These are phyloP conservation scores for Albula glossodonta DNA, from an alignment of 2,113 vertebrate genomes.

Conservation along the genomic window DNA sequence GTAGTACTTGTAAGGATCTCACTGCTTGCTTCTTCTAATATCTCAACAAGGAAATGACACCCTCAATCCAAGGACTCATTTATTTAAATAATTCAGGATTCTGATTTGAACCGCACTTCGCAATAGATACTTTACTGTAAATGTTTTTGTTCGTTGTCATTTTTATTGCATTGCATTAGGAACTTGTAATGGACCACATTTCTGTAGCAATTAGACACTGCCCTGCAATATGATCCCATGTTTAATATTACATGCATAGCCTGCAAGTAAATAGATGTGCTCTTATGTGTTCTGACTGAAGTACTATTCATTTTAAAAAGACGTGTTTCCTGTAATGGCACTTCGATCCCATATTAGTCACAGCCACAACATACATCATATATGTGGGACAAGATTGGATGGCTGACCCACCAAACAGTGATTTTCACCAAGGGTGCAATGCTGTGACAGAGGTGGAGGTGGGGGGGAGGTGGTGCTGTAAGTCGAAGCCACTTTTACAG, in stretches of 20 bases:
- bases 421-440: neutral
- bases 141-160: neutral
- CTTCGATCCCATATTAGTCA: neutral
- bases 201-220: neutral
- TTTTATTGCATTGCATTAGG: slow-evolving; percentile 5
- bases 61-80: neutral
- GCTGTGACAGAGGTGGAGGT: neutral
- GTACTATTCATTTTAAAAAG: neutral
- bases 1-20: neutral
- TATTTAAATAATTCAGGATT: slow-evolving; percentile 9
- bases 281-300: neutral
- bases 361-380: neutral
- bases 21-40: neutral
- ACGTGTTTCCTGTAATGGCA: neutral
- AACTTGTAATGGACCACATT: slow-evolving; percentile 5
- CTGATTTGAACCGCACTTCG: neutral
- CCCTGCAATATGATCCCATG: neutral
- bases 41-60: neutral
- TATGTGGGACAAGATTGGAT: neutral
- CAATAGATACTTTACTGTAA: neutral
- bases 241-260: slow-evolving; percentile 6
- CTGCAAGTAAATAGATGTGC: neutral
- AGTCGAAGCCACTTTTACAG: neutral
- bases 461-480: neutral
- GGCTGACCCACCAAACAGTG: neutral